These are phyloP conservation scores for Agrilus planipennis DNA, from an alignment of 1,140 invertebrate species.

Conservation along the genomic window DNA sequence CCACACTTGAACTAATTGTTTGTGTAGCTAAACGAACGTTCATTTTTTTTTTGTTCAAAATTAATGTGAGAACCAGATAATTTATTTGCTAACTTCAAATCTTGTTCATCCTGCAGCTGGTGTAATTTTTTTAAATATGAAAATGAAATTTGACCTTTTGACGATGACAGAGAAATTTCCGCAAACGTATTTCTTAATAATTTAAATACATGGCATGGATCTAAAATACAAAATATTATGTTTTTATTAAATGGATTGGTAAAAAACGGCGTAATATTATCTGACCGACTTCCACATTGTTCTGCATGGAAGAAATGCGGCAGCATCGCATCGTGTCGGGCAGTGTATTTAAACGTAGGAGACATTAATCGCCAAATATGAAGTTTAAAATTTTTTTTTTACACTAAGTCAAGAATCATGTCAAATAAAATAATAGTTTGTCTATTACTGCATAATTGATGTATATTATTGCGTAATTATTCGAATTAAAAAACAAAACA, in stretches of 20 bases:
- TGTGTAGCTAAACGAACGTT: conserved; percentile 22
- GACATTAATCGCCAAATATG: too few relatives aligned
- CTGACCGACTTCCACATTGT: too few relatives aligned
- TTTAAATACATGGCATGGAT: conserved; percentile 2
- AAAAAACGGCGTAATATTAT: conserved; percentile 8
- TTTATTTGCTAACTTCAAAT: conserved; percentile 20
- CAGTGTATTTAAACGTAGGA: too few relatives aligned
- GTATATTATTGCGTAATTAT: too few relatives aligned
- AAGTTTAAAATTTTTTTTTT: too few relatives aligned
- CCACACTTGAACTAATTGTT: conserved; percentile 21
- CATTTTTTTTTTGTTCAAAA: conserved; percentile 21
- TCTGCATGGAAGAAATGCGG: too few relatives aligned
- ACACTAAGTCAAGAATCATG: too few relatives aligned
- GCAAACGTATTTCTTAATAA: conserved; percentile 1
- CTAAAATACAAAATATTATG: background rate
- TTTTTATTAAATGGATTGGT: conserved; percentile 4
- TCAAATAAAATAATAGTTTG: too few relatives aligned
- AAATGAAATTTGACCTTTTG: conserved; percentile 15
- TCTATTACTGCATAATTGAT: too few relatives aligned
- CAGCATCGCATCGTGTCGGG: too few relatives aligned
- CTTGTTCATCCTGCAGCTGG: conserved; percentile 18
- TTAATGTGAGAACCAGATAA: conserved; percentile 14
- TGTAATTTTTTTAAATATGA: conserved; percentile 17
- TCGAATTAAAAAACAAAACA: too few relatives aligned
- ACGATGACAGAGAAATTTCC: background rate